Percentiles rank a stretch among this genome's conserved stretches.
Conservation (phyloP, 2,888 invertebrate species). For the Trissonchulus latispiculum region DNA sequence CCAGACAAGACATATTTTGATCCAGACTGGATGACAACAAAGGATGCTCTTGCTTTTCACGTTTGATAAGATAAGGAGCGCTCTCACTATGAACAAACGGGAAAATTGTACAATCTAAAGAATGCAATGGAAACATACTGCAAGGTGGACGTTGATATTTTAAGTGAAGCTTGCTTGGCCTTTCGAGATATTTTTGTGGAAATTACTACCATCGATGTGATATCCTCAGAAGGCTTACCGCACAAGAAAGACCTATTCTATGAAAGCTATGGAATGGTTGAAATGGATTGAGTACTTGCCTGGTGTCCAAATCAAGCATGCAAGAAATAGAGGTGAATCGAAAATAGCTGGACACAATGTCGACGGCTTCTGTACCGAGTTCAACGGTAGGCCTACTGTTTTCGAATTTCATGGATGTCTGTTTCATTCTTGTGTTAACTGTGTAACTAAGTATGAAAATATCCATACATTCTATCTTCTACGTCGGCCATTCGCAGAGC, state of each 20-base stretch:
- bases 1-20: constrained; percentile 19
- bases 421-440: constrained; percentile 28
- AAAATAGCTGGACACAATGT: constrained; percentile 23
- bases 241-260: no score
- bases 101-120: no score
- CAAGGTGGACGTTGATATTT: constrained; percentile 26
- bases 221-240: no score
- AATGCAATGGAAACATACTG: no score
- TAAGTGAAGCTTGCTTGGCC: not conserved
- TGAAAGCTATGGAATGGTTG: no score
- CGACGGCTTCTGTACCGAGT: constrained; percentile 26
- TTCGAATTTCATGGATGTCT: constrained; percentile 30
- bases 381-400: no score
- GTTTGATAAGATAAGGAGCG: no score
- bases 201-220: constrained; percentile 23
- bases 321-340: constrained; percentile 24
- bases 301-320: not conserved
- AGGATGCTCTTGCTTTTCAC: not conserved
- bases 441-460: not conserved
- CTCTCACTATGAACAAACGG: no score
- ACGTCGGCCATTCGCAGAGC: not conserved
- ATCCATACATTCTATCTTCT: not conserved
- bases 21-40: not conserved
- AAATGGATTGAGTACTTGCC: no score
- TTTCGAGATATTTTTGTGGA: not conserved